These are phyloP conservation scores for Atrichornis clamosus DNA, from an alignment of 2,113 vertebrate species.

Conservation along the genomic window DNA sequence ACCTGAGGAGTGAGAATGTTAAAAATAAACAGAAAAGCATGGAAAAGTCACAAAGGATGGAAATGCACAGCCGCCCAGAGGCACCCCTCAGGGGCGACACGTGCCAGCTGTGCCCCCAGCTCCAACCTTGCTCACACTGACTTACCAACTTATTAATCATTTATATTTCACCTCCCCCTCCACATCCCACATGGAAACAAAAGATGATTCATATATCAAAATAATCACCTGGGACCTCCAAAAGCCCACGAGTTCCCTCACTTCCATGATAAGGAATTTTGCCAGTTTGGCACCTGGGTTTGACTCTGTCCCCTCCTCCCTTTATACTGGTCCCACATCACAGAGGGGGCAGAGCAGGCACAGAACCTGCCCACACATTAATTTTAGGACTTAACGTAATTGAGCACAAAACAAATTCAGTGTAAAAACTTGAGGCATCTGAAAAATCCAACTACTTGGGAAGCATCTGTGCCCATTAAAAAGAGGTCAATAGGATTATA, in stretches of 20 bases:
- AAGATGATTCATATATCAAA: slow-evolving; percentile 30
- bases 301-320: not conserved
- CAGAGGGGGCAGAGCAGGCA: not conserved
- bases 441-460: not conserved
- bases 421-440: not conserved
- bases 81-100: not conserved
- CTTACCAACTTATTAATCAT: not conserved
- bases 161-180: not conserved
- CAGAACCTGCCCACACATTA: not conserved
- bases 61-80: not conserved
- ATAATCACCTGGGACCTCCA: not conserved
- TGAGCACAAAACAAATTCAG: not conserved
- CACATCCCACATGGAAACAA: slow-evolving; percentile 19
- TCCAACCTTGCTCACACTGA: not conserved
- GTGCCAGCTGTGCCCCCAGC: not conserved
- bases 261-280: not conserved
- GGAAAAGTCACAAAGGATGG: not conserved
- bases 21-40: not conserved
- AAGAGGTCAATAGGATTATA: not conserved
- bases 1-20: not conserved
- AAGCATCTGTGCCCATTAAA: not conserved
- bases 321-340: not conserved
- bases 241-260: not conserved
- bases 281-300: not conserved
- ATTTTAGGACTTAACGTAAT: not conserved